Evolutionary conservation across 2,888 invertebrate species (phyloP).

Genomic region (Dicyrtoma fusca): DNA sequence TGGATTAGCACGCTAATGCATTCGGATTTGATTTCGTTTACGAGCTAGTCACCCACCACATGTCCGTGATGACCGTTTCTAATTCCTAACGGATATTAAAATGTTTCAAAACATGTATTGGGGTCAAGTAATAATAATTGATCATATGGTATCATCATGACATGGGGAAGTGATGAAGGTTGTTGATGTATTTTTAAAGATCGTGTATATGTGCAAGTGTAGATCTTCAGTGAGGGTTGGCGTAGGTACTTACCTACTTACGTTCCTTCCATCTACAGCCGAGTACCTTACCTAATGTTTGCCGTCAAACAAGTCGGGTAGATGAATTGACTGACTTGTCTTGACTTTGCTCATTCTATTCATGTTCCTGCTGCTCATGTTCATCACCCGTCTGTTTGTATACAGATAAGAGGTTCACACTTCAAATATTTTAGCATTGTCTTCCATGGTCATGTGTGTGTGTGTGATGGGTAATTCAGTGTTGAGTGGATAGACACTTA

Average conservation of each 20-base stretch:
- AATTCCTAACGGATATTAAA: constrained; percentile 12
- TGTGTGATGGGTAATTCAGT: neutral
- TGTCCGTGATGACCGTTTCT: neutral
- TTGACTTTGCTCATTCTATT: too few species aligned
- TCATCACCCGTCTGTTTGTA: too few species aligned
- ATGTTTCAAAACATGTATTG: constrained; percentile 12
- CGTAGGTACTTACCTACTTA: neutral
- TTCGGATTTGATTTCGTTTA: too few species aligned
- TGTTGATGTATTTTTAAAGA: neutral
- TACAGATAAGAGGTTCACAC: neutral
- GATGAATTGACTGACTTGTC: too few species aligned
- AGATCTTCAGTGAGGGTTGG: neutral
- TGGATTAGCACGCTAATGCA: neutral
- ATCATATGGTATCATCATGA: neutral
- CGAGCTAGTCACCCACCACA: too few species aligned
- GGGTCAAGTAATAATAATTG: constrained; percentile 20
- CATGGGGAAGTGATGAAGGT: constrained; percentile 1
- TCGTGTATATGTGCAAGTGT: neutral
- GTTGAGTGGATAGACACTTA: too few species aligned
- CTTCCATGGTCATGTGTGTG: constrained; percentile 21
- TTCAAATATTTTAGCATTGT: constrained; percentile 10
- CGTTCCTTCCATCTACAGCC: neutral
- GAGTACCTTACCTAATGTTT: neutral
- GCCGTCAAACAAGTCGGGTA: neutral
- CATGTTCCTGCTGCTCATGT: too few species aligned